Base-by-base conservation (phyloP, 2,888 invertebrate species). In the Diloba caeruleocephala region DNA sequence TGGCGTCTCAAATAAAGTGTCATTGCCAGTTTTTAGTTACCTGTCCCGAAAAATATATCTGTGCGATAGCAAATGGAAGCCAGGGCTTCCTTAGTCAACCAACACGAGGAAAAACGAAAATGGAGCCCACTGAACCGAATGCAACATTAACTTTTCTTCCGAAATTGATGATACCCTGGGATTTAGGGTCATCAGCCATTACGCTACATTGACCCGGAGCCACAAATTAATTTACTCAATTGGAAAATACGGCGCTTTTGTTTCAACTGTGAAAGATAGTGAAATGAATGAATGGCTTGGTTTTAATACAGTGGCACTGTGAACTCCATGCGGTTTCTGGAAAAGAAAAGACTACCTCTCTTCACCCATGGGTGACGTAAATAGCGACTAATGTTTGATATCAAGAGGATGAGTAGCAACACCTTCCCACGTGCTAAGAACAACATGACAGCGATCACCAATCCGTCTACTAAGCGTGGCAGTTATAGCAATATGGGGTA, bases 181-280 rank as follows among this genome's bases (percentile, higher is more conserved):
- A 82, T 78, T 81, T 76, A 72, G 65, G 71, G 72, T 74, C 79
- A 81, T 84, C 81, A 76, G 69, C 71, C 66, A 71, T 76, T 63
- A 77, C 83, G 68, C 67, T 75, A 81, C 82, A 82, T 82, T 84
- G 81, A 61, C 41, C 74, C 68, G 52, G 37, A 7, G 17, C 55
- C 64, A 53, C 60, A 74, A 73, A 79, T 80, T 79, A 81, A 81
- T 81, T 79, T 81, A 79, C 78, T 66, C 73, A 60, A 61, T 65
- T 46, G 73, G 73, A 76, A 80, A 76, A 78, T 74, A 78, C 56
- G 68, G 44, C 38, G 48, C 57, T 61, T 72, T 75, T 64, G 67
- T 74, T 67, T 66, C 54, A 66, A 61, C 34, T 33, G 55, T 43
- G 39, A 33, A 44, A 55, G 56, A 44, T 67, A 66, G 70, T 45